Evolutionary conservation across 2,888 invertebrate species (phyloP), one percentile per base, ranked within the genome.

Genomic region (Cataglyphis livida): DNA sequence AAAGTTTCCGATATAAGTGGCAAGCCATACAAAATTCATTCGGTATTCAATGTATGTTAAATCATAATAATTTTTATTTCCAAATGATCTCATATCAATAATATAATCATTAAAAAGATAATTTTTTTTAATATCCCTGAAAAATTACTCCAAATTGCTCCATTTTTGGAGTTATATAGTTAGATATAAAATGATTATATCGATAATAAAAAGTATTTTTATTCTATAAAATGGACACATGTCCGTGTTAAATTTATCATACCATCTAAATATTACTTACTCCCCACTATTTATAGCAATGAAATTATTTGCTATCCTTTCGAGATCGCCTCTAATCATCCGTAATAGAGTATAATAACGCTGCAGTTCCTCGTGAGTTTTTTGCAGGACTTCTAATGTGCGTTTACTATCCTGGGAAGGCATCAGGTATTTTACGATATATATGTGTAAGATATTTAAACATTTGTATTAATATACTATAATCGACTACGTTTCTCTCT

Each of bases 301-400:
- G 35, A 90, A 88, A 51, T 89, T 89, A 21, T 48, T 76, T 64
- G 75, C 57, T 35, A 91, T 85, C 62, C 89, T 92, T 38, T 91
- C 89, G 15, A 92, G 81, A 81, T 92, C 92, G 1, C 54, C 3
- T 57, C 91, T 87, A 21, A 91, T 38, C 18, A 90, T 28, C 25
- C 85, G 84, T 28, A 92, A 70, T 0, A 92, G 82, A 0, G 66
- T 75, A 66, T 90, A 86, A 76, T 88, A 87, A 68, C 88, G 88
- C 25, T 90, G 75, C 4, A 92, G 65, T 57, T 92, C 87, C 5
- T 28, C n/a, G 10, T 87, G 51, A 48, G 89, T 81, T 51, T 87
- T 81, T 61, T 83, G 86, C 0, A 92, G 78, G 9, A 82, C 54
- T 62, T 87, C 70, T 41, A 92, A 25, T 0, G n/a, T 79, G 3